Base-by-base conservation (phyloP, 2,888 invertebrate genomes). In the Keiferia lycopersicella region DNA sequence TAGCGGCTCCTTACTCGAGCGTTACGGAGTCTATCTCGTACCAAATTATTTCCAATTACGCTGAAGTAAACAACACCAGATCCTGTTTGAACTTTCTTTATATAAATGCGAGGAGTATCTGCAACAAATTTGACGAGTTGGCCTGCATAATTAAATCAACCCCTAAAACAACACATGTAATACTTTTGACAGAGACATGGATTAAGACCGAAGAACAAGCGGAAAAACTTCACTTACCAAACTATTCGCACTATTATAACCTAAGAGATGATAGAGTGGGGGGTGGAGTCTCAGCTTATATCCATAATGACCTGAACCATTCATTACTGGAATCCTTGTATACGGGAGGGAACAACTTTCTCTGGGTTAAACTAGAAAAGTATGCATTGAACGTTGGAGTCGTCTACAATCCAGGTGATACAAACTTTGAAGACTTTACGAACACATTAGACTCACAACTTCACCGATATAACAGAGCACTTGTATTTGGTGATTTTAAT, bases 221-320 rank as follows among this genome's bases (percentile, higher is more conserved):
- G 11, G 18, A 50, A 10, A 10, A 38, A 11, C 50, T 67, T n/a
- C n/a, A n/a, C n/a, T n/a, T n/a, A n/a, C 58, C 53, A 11, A 65
- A 68, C 16, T 71, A 70, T n/a, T 64, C 69, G 0, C 69, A 73
- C 20, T 68, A 69, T 16, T 71, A 67, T 22, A 74, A 70, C 22
- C 59, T 64, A 20, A 67, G 70, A 64, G 67, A 63, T 4, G 66
- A 69, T n/a, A 60, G 34, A 26, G 64, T 26, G 12, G 72, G 71
- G 12, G 71, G 73, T 10, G 72, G 71, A 30, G 69, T 72, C 0
- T 74, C 74, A n/a, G 64, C 63, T 16, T 71, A 65, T 61, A 65
- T 72, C 2, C 71, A 71, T 30, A 68, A 71, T 22, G 64, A 63
- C 26, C 16, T 72, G 1, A 69, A 70, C 45, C 69, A 70, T 22